Evolutionary conservation across 2,797 vertebrate genomes (phyloP).

Genomic region (Oceanodroma leucorhoa): DNA sequence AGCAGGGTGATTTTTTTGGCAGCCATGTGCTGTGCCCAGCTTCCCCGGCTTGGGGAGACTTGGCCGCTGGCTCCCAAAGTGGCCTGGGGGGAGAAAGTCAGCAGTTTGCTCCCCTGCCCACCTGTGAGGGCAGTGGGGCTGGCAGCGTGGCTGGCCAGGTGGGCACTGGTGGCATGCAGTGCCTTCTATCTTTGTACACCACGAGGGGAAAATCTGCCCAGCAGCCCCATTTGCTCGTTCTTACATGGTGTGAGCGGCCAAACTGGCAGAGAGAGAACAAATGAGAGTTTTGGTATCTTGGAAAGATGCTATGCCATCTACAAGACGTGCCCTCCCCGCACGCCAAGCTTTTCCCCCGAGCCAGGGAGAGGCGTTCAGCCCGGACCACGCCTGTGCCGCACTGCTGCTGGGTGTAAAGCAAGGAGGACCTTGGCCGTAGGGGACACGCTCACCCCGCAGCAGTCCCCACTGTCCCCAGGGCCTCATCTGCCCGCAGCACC

Average conservation of each 20-base stretch:
- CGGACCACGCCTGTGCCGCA: fast-evolving
- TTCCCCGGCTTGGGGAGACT: not conserved
- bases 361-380: not conserved
- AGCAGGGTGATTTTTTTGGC: not conserved
- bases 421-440: fast-evolving
- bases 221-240: not conserved
- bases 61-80: not conserved
- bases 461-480: fast-evolving
- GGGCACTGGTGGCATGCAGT: fast-evolving
- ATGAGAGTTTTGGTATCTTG: not conserved
- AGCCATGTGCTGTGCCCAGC: not conserved
- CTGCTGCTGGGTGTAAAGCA: not conserved
- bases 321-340: fast-evolving
- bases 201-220: not conserved
- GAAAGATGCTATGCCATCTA: not conserved
- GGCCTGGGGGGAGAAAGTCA: not conserved
- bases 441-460: fast-evolving
- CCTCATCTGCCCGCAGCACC: fast-evolving
- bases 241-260: fast-evolving
- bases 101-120: not conserved
- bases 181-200: not conserved
- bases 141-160: not conserved
- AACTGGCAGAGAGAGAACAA: not conserved
- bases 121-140: not conserved
- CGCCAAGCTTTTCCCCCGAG: not conserved